Percentiles rank a stretch among this genome's conserved stretches.
phyloP scores from a whole-genome alignment of 2,113 vertebrate species.

The Xenus cinereus region DNA sequence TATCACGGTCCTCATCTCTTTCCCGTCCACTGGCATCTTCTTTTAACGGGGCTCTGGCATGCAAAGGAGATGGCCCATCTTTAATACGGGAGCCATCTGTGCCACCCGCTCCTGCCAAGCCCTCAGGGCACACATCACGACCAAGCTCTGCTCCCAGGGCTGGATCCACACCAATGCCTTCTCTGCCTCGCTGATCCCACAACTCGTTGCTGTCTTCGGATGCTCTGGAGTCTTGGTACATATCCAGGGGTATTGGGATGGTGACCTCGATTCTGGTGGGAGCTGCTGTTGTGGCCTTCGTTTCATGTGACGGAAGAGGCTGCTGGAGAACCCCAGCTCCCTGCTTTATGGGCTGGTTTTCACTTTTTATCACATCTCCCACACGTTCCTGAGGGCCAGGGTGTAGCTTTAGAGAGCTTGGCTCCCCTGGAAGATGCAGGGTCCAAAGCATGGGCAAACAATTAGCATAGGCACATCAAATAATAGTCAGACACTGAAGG shows the following conservation, averaged over 20 bases:
- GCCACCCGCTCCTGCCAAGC: neutral
- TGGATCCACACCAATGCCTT: neutral
- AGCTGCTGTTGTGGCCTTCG: neutral
- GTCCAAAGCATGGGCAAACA: conserved; percentile 18
- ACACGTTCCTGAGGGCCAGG: neutral
- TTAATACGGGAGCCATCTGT: neutral
- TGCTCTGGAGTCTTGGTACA: neutral
- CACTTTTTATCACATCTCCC: neutral
- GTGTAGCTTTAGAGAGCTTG: neutral
- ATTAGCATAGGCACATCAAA: conserved; percentile 36
- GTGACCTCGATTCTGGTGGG: conserved; percentile 40
- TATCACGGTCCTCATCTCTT: conserved; percentile 59
- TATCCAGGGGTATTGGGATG: neutral
- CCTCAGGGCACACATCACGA: fast-evolving
- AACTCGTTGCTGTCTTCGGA: neutral
- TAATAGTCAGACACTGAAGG: neutral
- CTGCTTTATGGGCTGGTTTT: neutral
- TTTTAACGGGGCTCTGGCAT: neutral
- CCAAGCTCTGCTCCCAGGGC: neutral
- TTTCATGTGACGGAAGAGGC: neutral
- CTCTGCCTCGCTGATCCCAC: neutral
- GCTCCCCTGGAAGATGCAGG: conserved; percentile 48
- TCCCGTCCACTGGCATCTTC: neutral
- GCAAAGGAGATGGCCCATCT: neutral
- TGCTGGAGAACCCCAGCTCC: neutral